A percentile compares a stretch with the other conserved stretches of the same genome.
Evolutionary conservation across 1,140 invertebrate genomes (phyloP).

Genomic region (Chelonus insularis): DNA sequence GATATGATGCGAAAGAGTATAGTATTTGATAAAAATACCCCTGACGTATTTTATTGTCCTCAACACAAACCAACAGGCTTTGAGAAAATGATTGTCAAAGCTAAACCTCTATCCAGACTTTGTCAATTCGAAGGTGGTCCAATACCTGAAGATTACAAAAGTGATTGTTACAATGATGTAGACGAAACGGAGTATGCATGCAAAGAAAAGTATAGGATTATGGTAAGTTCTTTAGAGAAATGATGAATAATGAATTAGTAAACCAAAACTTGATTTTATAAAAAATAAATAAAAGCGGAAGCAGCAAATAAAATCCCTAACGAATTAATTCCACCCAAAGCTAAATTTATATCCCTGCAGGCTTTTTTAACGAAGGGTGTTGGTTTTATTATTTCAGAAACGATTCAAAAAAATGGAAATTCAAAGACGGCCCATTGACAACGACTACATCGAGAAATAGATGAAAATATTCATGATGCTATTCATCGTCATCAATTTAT

Average conservation of each 20-base stretch:
- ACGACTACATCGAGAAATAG: conserved; percentile 46
- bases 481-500: not conserved
- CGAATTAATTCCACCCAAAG: conserved; percentile 10
- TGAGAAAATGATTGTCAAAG: conserved; percentile 69
- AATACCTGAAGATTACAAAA: conserved; percentile 75
- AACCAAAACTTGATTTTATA: no score
- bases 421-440: conserved; percentile 39
- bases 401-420: conserved; percentile 46
- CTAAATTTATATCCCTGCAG: conserved; percentile 3
- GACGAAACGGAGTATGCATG: conserved; percentile 81
- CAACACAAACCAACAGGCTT: conserved; percentile 74
- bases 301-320: not conserved
- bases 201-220: conserved; percentile 81
- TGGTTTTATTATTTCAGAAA: conserved; percentile 51
- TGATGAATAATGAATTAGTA: no score
- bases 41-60: conserved; percentile 82
- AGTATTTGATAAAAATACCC: conserved; percentile 81
- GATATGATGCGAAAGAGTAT: conserved; percentile 82
- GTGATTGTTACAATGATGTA: conserved; percentile 80
- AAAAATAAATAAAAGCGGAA: conserved; percentile 1
- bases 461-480: conserved; percentile 15
- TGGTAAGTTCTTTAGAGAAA: conserved; percentile 65
- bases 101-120: conserved; percentile 71
- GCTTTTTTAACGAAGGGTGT: conserved; percentile 31
- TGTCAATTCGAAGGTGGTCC: conserved; percentile 76